These are phyloP conservation scores for Semnopithecus entellus DNA, from an alignment of 2,113 vertebrate genomes.

Conservation along the genomic window DNA sequence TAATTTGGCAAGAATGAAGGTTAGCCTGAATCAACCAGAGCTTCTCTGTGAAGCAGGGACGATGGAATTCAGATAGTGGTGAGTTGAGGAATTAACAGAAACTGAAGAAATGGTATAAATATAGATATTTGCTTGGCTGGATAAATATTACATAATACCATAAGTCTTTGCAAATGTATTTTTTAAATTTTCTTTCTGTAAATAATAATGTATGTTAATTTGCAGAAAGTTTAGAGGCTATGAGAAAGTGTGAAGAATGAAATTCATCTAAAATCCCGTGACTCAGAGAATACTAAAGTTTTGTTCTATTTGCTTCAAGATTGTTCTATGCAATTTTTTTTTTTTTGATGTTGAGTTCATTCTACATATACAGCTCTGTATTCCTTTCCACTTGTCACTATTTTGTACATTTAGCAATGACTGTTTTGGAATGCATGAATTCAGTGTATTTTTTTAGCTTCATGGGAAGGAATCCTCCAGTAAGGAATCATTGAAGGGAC, in stretches of 20 bases:
- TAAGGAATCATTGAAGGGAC: not conserved
- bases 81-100: not conserved
- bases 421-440: not conserved
- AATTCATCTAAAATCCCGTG: not conserved
- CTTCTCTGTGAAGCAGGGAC: not conserved
- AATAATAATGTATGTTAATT: not conserved
- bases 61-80: not conserved
- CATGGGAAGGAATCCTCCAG: not conserved
- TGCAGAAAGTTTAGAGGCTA: not conserved
- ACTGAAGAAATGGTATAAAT: not conserved
- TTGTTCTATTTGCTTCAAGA: not conserved
- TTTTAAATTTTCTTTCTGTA: not conserved
- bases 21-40: not conserved
- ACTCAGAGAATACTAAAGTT: not conserved
- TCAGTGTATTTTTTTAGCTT: not conserved
- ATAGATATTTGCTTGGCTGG: not conserved
- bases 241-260: not conserved
- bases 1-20: not conserved
- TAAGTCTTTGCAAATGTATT: not conserved
- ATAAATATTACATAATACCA: constrained; percentile 5
- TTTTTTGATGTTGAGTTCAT: not conserved
- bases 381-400: not conserved
- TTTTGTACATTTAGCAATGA: not conserved
- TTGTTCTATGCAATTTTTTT: not conserved
- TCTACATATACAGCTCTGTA: not conserved